Base-by-base conservation (phyloP, 1,140 invertebrate species). In the Cotesia chilonis region DNA sequence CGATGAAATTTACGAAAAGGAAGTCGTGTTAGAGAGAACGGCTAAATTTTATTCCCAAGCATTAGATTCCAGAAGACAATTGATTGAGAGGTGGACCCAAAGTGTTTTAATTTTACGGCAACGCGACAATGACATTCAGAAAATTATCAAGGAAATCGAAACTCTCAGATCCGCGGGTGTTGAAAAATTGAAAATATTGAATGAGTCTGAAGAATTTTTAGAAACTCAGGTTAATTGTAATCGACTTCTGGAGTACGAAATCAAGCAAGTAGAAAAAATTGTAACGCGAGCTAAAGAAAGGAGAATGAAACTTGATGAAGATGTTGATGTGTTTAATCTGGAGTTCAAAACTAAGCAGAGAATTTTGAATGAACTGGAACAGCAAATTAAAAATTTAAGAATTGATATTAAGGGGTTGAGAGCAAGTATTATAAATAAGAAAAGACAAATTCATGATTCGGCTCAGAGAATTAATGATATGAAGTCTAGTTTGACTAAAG, bases 11-110 rank as follows among this genome's bases (percentile, higher is more conserved):
- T 61, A 75, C 41, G 85, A 84, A 71, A 76, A 84, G 73, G 85
- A 88, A 72, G 79, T 82, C 38, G 77, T 82, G 54, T 68, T 88
- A 6, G 82, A 85, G 55, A 83, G 81, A 71, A 87, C 84, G 2
- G 74, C 82, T 2, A 83, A 81, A 71, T 68, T 87, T 0, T 85
- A 86, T 51, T 76, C 74, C 20, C 78, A 86, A 74, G 78, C 80
- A 10, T 77, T 87, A 28, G 77, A 78, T 14, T 86, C 88, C 72
- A 81, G 84, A 54, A 75, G 76, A 4, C 79, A 84, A 7, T 78
- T 87, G 38, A 84, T 88, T 70, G 79, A 80, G 67, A 85, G 86
- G 35, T 88, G 86, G 87, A 82, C 81, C 10, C 79, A 84, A 38
- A 84, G 85, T 36, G 80, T 82, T 0, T 68, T 74, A 4, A 78